Percentiles rank a stretch among this genome's conserved stretches.
These are phyloP conservation scores for Macroramphosus scolopax DNA, from an alignment of 2,797 vertebrate species.

Conservation along the genomic window DNA sequence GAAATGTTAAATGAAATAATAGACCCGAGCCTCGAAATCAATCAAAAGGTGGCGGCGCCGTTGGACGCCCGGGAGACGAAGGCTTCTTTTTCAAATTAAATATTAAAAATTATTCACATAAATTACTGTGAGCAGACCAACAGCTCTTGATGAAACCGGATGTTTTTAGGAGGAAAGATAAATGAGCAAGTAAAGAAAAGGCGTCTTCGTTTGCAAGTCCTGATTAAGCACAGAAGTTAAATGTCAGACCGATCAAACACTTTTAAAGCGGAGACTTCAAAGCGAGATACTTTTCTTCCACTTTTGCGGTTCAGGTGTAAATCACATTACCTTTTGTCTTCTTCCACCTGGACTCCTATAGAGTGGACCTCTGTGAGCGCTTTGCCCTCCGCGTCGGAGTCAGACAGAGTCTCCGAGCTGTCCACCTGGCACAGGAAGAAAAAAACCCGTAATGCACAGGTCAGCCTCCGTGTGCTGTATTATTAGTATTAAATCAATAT, in stretches of 20 bases:
- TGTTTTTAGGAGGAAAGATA: constrained; percentile 32
- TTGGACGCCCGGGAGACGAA: constrained; percentile 36
- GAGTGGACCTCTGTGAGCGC: constrained; percentile 95
- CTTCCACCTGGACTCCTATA: constrained; percentile 96
- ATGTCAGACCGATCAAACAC: constrained; percentile 41
- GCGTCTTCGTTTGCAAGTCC: constrained; percentile 7
- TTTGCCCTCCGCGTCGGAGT: constrained; percentile 91
- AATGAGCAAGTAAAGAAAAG: constrained; percentile 41
- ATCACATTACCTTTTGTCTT: constrained; percentile 90
- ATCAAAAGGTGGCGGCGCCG: constrained; percentile 52
- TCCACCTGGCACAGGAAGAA: constrained; percentile 79
- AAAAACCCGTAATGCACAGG: not conserved
- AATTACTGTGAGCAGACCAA: constrained; percentile 42
- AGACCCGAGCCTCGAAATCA: constrained; percentile 61
- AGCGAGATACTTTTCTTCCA: not conserved
- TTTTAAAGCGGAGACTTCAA: constrained; percentile 2
- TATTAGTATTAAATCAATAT: no score
- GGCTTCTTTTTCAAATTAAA: constrained; percentile 47
- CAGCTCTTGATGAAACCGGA: constrained; percentile 45
- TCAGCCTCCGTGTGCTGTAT: no score
- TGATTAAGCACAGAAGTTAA: constrained; percentile 36
- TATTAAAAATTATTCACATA: constrained; percentile 63
- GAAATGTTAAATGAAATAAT: constrained; percentile 74
- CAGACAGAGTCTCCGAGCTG: constrained; percentile 91
- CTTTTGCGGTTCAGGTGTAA: not conserved